phyloP scores from a whole-genome alignment of 2,797 vertebrate species.

The Epinephelus coioides region DNA sequence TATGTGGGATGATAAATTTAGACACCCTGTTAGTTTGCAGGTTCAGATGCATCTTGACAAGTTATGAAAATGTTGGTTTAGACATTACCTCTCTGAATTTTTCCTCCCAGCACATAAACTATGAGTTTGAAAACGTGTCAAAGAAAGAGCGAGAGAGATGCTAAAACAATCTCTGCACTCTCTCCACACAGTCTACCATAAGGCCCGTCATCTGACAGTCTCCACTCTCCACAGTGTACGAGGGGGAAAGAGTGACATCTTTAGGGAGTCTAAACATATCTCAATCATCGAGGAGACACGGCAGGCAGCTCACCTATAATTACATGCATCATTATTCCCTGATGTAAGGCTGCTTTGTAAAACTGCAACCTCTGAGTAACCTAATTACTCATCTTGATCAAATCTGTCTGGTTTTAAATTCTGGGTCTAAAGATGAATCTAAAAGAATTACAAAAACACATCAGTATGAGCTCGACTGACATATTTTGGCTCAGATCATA shows the following conservation, averaged over 20 bases:
- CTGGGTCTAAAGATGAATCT: background rate
- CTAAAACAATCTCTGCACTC: background rate
- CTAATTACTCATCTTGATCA: constrained; percentile 42
- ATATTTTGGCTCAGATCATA: background rate
- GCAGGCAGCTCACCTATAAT: constrained; percentile 51
- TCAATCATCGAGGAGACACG: constrained; percentile 58
- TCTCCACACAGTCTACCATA: background rate
- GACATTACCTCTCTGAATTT: background rate
- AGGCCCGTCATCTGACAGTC: constrained; percentile 20
- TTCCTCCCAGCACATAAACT: background rate
- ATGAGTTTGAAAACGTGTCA: background rate
- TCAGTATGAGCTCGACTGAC: background rate
- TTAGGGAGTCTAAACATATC: constrained; percentile 51
- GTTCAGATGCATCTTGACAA: too few relatives aligned
- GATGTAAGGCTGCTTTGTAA: constrained; percentile 42
- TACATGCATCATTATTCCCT: constrained; percentile 66
- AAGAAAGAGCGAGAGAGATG: background rate
- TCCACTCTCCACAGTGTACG: background rate
- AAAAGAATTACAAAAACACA: background rate
- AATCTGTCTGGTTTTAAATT: constrained; percentile 2
- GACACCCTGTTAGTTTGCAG: too few relatives aligned
- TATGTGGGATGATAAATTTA: too few relatives aligned
- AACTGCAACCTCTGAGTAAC: constrained; percentile 50
- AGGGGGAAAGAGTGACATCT: constrained; percentile 52
- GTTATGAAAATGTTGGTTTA: too few relatives aligned